Evolutionary conservation across 2,888 invertebrate species (phyloP).

Genomic region (Pristionchus maxplancki): DNA sequence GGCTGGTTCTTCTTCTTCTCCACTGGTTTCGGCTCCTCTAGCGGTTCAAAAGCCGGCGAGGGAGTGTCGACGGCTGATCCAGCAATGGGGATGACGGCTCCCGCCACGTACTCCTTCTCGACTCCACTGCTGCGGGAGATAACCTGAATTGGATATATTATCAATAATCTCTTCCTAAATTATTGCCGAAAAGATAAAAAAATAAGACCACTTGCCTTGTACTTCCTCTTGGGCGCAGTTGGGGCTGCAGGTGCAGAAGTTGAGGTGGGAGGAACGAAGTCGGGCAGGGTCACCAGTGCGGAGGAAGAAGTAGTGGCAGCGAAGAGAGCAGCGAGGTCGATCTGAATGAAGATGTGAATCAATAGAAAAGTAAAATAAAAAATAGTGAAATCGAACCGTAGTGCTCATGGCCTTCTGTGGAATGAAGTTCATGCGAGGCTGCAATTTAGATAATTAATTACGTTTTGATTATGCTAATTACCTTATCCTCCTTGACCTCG

Average conservation of each 20-base stretch:
- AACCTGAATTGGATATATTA: background rate
- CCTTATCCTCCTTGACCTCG: no score
- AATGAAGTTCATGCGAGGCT: background rate
- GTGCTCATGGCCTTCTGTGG: background rate
- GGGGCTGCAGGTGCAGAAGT: background rate
- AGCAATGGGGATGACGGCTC: background rate
- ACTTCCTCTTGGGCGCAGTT: slow-evolving; percentile 10
- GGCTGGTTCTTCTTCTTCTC: background rate
- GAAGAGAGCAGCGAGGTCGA: background rate
- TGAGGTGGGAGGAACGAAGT: slow-evolving; percentile 10
- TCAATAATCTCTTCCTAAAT: background rate
- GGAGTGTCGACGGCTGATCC: no score
- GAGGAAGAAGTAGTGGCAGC: background rate
- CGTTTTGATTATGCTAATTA: no score
- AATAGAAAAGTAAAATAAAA: background rate
- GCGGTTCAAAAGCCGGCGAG: background rate
- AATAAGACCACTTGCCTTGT: background rate
- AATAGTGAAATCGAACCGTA: no score
- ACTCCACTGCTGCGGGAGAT: slow-evolving; percentile 5
- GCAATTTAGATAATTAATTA: no score
- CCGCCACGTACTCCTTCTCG: slow-evolving; percentile 7
- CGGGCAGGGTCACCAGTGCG: background rate
- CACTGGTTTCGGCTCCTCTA: no score
- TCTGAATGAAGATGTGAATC: slow-evolving; percentile 6
- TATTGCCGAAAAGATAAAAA: background rate